Base-by-base conservation (phyloP, 2,888 invertebrate species). In the Meteorus cinctellus region DNA sequence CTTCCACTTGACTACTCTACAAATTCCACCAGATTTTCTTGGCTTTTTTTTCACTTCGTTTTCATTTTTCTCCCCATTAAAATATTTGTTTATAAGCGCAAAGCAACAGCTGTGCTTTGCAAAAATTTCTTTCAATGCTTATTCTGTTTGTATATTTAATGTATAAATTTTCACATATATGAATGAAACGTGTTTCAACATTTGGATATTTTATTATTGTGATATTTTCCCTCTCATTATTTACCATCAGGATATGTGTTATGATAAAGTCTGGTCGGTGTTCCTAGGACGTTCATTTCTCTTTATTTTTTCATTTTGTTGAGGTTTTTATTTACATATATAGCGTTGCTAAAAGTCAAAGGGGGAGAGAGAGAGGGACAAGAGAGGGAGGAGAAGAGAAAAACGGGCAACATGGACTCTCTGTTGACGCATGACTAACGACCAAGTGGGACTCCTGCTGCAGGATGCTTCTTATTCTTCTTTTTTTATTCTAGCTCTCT, bases 181-280 rank as follows among this genome's bases (percentile, higher is more conserved):
- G 12, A 31, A 41, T 19, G 12, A 31, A 31, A 34, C 65, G 65
- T 65, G 41, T 34, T 34, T 74, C n/a, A 48, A 48, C 48, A 55
- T 55, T 55, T 55, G n/a, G 8, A 55, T 55, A 55, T 55, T 55
- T 55, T 55, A 24, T 55, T 10, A 5, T 55, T 55, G 19, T 10
- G 19, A 55, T 55, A 55, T 55, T 55, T 55, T 55, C 19, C 27
- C 60, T 41, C 72, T 74, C 74, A 72, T 74, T 72, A 78, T 65
- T 62, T 73, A 70, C 51, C 36, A 34, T 29, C 65, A 76, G 4
- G 55, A 10, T 41, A 24, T 19, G 19, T 77, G 73, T 78, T 78
- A 73, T 80, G 77, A 78, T 71, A 76, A 76, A 77, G 66, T 73
- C 59, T 75, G 77, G 66, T 67, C 73, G 75, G 74, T 73, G 63